Base-by-base conservation (phyloP, 2,888 invertebrate genomes). In the Agrilus mali region DNA sequence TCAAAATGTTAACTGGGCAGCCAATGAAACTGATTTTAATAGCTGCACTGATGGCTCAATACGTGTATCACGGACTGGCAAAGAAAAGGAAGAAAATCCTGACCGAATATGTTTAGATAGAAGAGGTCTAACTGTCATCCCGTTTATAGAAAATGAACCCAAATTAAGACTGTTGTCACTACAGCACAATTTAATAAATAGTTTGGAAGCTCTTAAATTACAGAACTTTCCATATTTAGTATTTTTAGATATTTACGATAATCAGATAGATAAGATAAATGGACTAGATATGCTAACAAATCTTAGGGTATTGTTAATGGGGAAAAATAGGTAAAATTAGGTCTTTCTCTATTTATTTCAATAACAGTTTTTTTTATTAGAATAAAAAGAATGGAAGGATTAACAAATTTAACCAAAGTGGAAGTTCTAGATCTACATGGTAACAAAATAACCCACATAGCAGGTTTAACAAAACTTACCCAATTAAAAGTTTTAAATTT, bases 361-460 rank as follows among this genome's bases (percentile, higher is more conserved):
- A 14, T 44, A 27, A 5, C n/a, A 14, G 27, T 27, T 38, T 13
- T 40, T 41, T 37, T 37, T 71, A 73, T 39, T 66, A 85, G 87
- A 64, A 80, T 89, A 46, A 82, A 77, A 58, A 75, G 77, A 59
- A 83, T 89, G 48, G 87, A 88, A 65, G 84, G 85, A 1, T 67
- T 90, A 44, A 75, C 80, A 47, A 73, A 71, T 47, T 67, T 88
- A 40, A 62, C 73, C 27, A 86, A 89, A 55, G 66, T 95, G 49
- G 90, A 94, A 68, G 92, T 94, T 8, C 68, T 95, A 48, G 95
- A 95, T 69, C 72, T 95, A 50, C 94, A 94, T 65, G 93, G 93
- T 27, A 95, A 95, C 68, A 83, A 88, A 68, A 86, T 95, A 52
- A 69, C 72, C 31, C 68, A 67, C 50, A 77, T 88, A 15, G 73